phyloP scores from a whole-genome alignment of 2,797 vertebrate genomes.

The Smutsia temminckii region DNA sequence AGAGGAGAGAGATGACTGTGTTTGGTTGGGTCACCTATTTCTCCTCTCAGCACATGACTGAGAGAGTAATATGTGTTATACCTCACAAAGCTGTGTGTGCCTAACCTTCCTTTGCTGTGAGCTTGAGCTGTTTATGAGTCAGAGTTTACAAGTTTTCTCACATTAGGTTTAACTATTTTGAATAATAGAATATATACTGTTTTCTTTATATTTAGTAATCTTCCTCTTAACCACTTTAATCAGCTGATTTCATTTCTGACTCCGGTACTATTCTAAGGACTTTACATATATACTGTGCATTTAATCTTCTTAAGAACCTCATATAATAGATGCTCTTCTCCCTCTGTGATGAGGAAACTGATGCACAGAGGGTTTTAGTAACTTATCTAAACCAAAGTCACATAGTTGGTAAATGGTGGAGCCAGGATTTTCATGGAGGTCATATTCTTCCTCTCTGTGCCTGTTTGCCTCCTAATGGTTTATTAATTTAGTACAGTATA shows the following conservation, averaged over 20 bases:
- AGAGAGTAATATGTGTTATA: not conserved
- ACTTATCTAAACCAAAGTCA: not conserved
- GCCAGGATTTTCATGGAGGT: not conserved
- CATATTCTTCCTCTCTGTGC: not conserved
- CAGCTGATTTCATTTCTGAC: not conserved
- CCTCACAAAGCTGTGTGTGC: not conserved
- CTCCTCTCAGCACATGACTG: not conserved
- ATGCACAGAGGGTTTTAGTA: not conserved
- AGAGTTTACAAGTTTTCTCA: not conserved
- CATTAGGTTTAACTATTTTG: not conserved
- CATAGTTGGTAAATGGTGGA: not conserved
- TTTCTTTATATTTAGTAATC: not conserved
- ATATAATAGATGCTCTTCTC: not conserved
- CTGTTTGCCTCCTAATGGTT: not conserved
- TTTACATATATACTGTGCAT: not conserved
- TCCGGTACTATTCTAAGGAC: not conserved
- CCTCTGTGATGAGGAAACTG: not conserved
- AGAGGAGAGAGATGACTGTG: not conserved
- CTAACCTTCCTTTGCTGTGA: not conserved
- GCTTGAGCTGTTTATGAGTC: not conserved
- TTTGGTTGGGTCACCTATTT: not conserved
- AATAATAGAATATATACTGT: not conserved
- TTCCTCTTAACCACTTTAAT: not conserved
- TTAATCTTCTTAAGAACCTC: not conserved
- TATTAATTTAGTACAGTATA: conserved; percentile 9